These are phyloP conservation scores for Leguminivora glycinivorella DNA, from an alignment of 1,140 invertebrate species.

Conservation along the genomic window DNA sequence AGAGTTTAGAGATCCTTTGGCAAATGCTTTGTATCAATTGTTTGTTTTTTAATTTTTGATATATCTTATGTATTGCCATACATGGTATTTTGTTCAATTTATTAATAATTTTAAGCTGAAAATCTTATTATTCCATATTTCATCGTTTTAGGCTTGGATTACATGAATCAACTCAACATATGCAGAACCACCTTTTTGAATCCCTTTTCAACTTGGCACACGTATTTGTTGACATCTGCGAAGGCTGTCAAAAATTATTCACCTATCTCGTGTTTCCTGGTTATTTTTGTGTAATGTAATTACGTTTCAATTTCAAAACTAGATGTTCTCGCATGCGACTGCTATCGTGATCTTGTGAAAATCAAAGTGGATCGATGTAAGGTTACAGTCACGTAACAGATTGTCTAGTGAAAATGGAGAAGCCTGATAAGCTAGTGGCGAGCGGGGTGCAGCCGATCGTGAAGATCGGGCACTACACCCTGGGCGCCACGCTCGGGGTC, in stretches of 20 bases:
- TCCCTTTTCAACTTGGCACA: not conserved
- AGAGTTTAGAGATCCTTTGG: too few relatives aligned
- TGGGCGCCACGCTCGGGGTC: constrained; percentile 93
- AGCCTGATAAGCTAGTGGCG: constrained; percentile 74
- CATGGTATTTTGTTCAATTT: too few relatives aligned
- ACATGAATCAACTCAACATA: not conserved
- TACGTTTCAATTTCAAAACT: constrained; percentile 12
- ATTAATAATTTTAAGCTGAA: too few relatives aligned
- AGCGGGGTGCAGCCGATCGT: constrained; percentile 85
- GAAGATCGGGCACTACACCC: constrained; percentile 95
- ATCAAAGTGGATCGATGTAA: constrained; percentile 29
- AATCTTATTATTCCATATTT: too few relatives aligned
- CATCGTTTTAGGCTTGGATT: too few relatives aligned
- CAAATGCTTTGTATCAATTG: too few relatives aligned
- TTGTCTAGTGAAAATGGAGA: constrained; percentile 77
- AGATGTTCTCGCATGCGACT: not conserved
- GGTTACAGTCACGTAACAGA: constrained; percentile 29
- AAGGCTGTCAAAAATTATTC: constrained; percentile 17
- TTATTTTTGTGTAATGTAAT: constrained; percentile 6
- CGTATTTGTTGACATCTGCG: constrained; percentile 16
- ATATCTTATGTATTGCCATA: too few relatives aligned
- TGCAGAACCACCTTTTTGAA: constrained; percentile 2
- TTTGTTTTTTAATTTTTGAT: too few relatives aligned
- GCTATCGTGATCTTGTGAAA: not conserved
- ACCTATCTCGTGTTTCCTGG: constrained; percentile 11